Conservation (phyloP, 2,888 invertebrate genomes). For the Ephialtes manifestator region DNA sequence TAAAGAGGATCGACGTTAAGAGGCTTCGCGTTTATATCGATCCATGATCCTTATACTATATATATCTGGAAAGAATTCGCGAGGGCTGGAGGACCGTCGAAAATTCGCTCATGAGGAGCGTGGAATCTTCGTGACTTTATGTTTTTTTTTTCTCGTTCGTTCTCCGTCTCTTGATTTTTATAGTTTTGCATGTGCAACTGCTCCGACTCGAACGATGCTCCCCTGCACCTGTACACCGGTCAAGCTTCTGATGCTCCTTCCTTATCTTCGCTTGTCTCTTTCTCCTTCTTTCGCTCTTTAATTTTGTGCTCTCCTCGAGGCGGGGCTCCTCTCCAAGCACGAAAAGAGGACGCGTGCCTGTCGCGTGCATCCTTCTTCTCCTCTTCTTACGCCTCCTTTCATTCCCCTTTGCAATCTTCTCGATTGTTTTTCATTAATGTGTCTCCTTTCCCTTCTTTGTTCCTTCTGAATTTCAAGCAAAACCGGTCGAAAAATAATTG, state of each 20-base stretch:
- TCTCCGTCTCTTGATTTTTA: conserved; percentile 10
- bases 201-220: conserved; percentile 15
- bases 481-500: conserved; percentile 63
- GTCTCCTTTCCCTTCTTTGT: conserved; percentile 16
- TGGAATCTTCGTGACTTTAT: conserved; percentile 16
- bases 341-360: conserved; percentile 57
- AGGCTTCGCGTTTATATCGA: conserved; percentile 49
- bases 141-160: background rate
- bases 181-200: conserved; percentile 19
- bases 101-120: conserved; percentile 26
- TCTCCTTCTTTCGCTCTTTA: conserved; percentile 16
- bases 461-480: conserved; percentile 13
- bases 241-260: conserved; percentile 30
- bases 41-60: background rate
- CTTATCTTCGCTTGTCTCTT: background rate
- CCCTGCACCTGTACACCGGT: conserved; percentile 62
- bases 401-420: conserved; percentile 18
- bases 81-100: background rate
- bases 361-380: conserved; percentile 52
- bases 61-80: conserved; percentile 6
- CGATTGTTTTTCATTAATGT: conserved; percentile 58
- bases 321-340: conserved; percentile 49
- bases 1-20: conserved; percentile 46
- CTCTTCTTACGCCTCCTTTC: conserved; percentile 22
- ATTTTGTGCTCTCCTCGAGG: conserved; percentile 26